These are phyloP conservation scores for Todiramphus chloris DNA, from an alignment of 2,113 vertebrate genomes.

Conservation along the genomic window DNA sequence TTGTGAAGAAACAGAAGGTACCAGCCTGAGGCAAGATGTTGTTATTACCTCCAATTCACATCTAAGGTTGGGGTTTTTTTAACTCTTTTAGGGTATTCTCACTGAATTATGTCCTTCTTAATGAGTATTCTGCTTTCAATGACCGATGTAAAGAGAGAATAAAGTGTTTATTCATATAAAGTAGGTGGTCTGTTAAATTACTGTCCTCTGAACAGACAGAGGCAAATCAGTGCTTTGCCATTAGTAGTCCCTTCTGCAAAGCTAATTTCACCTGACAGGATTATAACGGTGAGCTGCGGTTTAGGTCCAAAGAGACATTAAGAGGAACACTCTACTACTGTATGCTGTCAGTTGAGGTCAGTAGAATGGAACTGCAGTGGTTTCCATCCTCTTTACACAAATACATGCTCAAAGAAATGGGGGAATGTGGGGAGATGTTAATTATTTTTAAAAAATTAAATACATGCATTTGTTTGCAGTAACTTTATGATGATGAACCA, in stretches of 20 bases:
- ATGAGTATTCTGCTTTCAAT: background rate
- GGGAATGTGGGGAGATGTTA: accelerated
- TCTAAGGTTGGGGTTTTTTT: background rate
- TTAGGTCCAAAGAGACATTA: background rate
- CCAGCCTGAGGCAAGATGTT: background rate
- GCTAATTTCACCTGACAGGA: background rate
- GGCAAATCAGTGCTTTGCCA: background rate
- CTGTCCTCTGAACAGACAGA: background rate
- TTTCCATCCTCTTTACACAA: background rate
- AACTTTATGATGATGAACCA: slow-evolving; percentile 8
- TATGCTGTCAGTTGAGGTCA: background rate
- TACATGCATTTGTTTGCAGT: background rate
- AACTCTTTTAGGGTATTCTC: background rate
- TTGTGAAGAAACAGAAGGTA: background rate
- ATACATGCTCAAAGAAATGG: background rate
- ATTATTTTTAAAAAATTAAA: background rate
- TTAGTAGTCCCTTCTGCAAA: background rate
- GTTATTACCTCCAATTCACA: background rate
- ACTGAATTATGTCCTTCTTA: background rate
- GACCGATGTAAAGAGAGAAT: background rate
- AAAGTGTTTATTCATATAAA: background rate
- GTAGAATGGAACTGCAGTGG: background rate
- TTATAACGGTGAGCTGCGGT: background rate
- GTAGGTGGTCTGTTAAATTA: background rate
- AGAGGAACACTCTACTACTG: background rate